Base-by-base conservation (phyloP, 1,140 invertebrate genomes). In the Pseudomyrmex pallidus region DNA sequence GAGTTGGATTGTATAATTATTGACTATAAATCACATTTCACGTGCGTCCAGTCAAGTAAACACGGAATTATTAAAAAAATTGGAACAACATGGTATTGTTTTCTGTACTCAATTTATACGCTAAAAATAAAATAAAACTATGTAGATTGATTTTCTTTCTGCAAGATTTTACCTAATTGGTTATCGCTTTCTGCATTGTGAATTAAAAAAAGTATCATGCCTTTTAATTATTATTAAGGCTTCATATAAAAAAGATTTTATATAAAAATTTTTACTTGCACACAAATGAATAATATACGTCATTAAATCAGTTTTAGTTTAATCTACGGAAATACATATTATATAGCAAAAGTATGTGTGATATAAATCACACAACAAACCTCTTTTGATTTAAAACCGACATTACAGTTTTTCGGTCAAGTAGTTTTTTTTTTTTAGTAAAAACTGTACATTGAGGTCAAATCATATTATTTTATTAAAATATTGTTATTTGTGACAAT, bases 41-140 rank as follows among this genome's bases (percentile, higher is more conserved):
- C 0, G 5, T 35, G 25, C 8, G 9, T 25, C 5, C 13, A 52
- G 13, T 22, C 48, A 78, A 70, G 25, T 59, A n/a, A 77, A 22
- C 4, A 44, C 10, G 56, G 44, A 46, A 13, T 10, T 15, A 70
- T 78, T 78, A 52, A 68, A 78, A 68, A 22, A 67, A 68, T 68
- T 35, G 9, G 68, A 52, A 48, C 52, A 70, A 57, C 66, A 56
- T 70, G 46, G 2, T 25, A 61, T 80, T 22, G 64, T 70, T 78
- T 48, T 70, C 76, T 78, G 52, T 78, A 78, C 35, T 22, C 76
- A 59, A 48, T 80, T 72, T 72, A 80, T 72, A 59, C 56, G 44
- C 54, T 56, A 70, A 72, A 46, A 80, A 80, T 59, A 59, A 80
- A 80, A 68, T 12, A n/a, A 25, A 57, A 46, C 48, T 57, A 56